Conservation (phyloP, 2,888 invertebrate species). For the Pyrrhosoma nymphula region DNA sequence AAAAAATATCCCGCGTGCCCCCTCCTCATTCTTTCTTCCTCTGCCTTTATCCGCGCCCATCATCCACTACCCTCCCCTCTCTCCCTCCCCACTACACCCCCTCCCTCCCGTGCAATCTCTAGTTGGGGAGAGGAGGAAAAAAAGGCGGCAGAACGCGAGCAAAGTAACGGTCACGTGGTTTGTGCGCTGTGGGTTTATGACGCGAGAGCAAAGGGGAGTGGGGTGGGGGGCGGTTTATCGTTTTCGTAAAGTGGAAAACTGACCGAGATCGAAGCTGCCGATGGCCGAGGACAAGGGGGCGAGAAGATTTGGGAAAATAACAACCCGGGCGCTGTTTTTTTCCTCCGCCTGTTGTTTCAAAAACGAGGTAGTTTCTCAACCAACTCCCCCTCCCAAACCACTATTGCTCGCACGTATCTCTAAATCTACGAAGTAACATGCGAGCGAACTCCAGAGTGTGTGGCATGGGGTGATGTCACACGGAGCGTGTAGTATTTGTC, state of each 20-base stretch:
- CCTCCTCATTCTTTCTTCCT: neutral
- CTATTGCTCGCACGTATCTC: neutral
- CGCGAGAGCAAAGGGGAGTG: neutral
- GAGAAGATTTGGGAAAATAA: neutral
- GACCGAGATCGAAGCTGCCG: slow-evolving; percentile 31
- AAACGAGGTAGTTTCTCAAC: slow-evolving; percentile 17
- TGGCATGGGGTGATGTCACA: no score
- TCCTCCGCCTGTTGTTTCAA: neutral
- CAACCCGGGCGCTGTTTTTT: neutral
- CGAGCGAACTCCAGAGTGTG: no score
- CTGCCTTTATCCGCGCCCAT: neutral
- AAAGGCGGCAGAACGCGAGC: neutral
- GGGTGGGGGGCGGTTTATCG: slow-evolving; percentile 37
- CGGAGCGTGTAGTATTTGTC: no score
- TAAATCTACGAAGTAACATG: no score
- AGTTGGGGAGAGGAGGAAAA: neutral
- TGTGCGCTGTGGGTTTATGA: neutral
- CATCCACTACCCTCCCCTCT: neutral
- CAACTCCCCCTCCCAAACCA: neutral
- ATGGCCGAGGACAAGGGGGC: neutral
- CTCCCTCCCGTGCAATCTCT: slow-evolving; percentile 33
- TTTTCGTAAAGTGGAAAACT: slow-evolving; percentile 55
- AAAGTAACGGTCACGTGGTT: slow-evolving; percentile 55
- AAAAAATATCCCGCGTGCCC: neutral
- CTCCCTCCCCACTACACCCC: neutral